Base-by-base conservation (phyloP, 2,797 vertebrate species). In the Gadopsis marmoratus region DNA sequence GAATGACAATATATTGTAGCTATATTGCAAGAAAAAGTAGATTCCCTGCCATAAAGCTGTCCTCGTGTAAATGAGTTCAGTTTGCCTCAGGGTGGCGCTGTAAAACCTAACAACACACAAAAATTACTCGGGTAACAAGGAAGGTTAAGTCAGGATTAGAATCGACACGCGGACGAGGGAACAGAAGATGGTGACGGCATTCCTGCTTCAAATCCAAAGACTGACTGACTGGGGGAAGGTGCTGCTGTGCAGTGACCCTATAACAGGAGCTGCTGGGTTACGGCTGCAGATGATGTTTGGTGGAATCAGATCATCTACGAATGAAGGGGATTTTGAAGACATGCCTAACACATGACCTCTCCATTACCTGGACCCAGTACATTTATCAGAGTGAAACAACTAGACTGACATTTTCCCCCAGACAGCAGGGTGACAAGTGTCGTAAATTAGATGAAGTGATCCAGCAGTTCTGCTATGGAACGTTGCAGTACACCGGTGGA, bases 381-480 rank as follows among this genome's bases (percentile, higher is more conserved):
- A 63, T 62, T 17, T 19, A 45, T 69, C 64, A 59, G 37, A 47
- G 68, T 23, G 26, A 61, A 71, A 55, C 31, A 48, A 68, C 50
- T 6, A 0, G 6, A 3, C 19, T 73, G 69, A 77, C 63, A 72
- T 76, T 68, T 68, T 13, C 21, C 55, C 13, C 33, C 21, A 31
- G 55, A 54, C 63, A 54, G n/a, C 21, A 5, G 16, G 16, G 10
- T 23, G 77, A 64, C 69, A 65, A 59, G 69, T 29, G 73, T 48
- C 6, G 0, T 70, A 74, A 77, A 74, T 73, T 50, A 77, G 10
- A 69, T 17, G 39, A 65, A 60, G 59, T 0, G 60, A 47, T 76
- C 7, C 4, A 21, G 62, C 61, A 45, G 66, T 61, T 51, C n/a
- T 76, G 11, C 58, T 71, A 3, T 48, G 63, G 29, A 59, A 72